phyloP scores from a whole-genome alignment of 2,113 vertebrate genomes.

The Charadrius vociferus region DNA sequence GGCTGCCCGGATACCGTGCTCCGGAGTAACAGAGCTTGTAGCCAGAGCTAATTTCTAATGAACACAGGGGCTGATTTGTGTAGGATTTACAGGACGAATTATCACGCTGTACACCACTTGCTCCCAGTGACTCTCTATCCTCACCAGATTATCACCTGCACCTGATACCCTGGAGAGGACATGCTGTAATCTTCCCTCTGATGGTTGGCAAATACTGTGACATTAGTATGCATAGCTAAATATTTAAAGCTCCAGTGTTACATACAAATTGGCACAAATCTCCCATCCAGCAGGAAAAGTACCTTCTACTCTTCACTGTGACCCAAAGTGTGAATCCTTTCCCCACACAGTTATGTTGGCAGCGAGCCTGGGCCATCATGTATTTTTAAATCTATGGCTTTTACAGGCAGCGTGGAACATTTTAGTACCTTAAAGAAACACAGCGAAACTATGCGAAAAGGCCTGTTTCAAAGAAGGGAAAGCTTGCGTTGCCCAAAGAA shows the following conservation, averaged over 20 bases:
- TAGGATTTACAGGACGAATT: neutral
- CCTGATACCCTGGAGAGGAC: neutral
- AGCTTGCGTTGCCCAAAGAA: neutral
- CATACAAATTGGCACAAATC: neutral
- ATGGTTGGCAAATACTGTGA: neutral
- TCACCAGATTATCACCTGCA: neutral
- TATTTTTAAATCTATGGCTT: slow-evolving; percentile 17
- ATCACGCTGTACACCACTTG: neutral
- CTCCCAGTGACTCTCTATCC: neutral
- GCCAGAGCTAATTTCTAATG: neutral
- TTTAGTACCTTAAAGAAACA: neutral
- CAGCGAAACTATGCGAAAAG: neutral
- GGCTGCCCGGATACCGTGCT: neutral
- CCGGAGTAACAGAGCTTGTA: neutral
- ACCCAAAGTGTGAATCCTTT: slow-evolving; percentile 7
- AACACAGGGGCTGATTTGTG: neutral
- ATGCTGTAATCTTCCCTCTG: neutral
- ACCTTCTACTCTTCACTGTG: neutral
- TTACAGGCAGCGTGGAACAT: neutral
- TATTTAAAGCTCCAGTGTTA: neutral
- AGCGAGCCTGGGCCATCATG: neutral
- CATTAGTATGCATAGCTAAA: neutral
- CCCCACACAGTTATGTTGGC: neutral
- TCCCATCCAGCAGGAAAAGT: neutral
- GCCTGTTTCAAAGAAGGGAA: neutral